phyloP scores from a whole-genome alignment of 2,888 invertebrate genomes.

The Pilophorus perplexus region DNA sequence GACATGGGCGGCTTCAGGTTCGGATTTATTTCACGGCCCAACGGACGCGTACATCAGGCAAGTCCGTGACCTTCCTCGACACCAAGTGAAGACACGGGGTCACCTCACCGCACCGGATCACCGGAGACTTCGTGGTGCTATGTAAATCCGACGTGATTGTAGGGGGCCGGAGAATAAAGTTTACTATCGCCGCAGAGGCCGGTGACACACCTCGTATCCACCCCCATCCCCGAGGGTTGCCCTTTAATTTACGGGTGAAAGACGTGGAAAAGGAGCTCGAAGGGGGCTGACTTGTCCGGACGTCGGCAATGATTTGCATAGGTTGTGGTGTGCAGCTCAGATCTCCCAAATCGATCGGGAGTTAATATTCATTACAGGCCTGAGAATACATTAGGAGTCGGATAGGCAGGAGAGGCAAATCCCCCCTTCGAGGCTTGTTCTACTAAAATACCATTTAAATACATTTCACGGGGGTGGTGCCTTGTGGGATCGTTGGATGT shows the following conservation, averaged over 20 bases:
- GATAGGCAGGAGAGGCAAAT: background rate
- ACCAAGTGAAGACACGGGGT: slow-evolving; percentile 3
- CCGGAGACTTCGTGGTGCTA: slow-evolving; percentile 19
- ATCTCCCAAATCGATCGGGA: slow-evolving; percentile 44
- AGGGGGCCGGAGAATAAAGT: slow-evolving; percentile 19
- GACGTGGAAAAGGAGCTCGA: background rate
- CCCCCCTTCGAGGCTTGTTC: slow-evolving; percentile 31
- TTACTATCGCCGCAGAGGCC: slow-evolving; percentile 7
- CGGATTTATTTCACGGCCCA: slow-evolving; percentile 10
- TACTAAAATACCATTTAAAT: slow-evolving; percentile 32
- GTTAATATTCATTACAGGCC: slow-evolving; percentile 44
- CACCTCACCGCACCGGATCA: background rate
- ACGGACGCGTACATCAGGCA: background rate
- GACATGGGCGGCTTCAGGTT: too few species aligned
- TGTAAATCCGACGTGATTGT: slow-evolving; percentile 18
- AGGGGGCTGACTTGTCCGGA: slow-evolving; percentile 6
- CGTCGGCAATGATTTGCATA: slow-evolving; percentile 40
- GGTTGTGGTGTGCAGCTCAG: slow-evolving; percentile 32
- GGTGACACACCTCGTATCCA: slow-evolving; percentile 2
- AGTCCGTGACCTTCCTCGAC: slow-evolving; percentile 9
- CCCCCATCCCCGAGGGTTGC: background rate
- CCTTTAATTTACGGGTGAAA: slow-evolving; percentile 24
- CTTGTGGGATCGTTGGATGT: too few species aligned
- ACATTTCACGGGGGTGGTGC: slow-evolving; percentile 17
- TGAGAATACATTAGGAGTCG: slow-evolving; percentile 39